phyloP scores from a whole-genome alignment of 2,888 invertebrate genomes.

The Argynnis bischoffii region DNA sequence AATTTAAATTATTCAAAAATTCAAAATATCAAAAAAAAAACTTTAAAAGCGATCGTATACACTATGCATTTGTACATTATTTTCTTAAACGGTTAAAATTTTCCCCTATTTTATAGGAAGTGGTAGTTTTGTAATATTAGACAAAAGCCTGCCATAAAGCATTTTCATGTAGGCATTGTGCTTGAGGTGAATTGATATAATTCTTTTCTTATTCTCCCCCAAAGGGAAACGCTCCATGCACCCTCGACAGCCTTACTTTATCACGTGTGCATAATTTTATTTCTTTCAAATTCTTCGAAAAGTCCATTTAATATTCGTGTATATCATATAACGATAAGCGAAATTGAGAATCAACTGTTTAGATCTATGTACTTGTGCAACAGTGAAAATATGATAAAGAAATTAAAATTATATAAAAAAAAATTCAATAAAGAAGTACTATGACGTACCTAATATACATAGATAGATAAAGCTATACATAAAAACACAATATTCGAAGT shows the following conservation, averaged over 20 bases:
- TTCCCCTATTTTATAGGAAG: constrained; percentile 25
- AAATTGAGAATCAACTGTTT: no score
- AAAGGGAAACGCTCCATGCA: constrained; percentile 29
- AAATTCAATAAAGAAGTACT: no score
- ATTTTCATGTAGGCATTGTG: constrained; percentile 37
- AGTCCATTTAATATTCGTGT: background rate
- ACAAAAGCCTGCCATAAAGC: constrained; percentile 36
- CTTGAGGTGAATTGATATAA: constrained; percentile 36
- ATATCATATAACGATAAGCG: constrained; percentile 3
- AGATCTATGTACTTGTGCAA: no score
- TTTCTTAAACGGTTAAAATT: constrained; percentile 16
- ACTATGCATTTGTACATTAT: background rate
- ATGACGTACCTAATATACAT: no score
- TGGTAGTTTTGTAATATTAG: constrained; percentile 31
- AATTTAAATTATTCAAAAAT: no score
- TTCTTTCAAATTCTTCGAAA: constrained; percentile 20
- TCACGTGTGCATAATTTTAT: constrained; percentile 34
- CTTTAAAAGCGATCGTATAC: background rate
- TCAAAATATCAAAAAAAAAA: background rate
- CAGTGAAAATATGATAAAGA: no score
- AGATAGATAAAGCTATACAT: background rate
- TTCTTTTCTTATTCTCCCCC: constrained; percentile 28
- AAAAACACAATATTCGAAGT: constrained; percentile 12
- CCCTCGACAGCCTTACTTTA: constrained; percentile 31
- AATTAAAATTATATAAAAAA: no score